Base-by-base conservation (phyloP, 2,888 invertebrate species). In the Leucophora obtusa region DNA sequence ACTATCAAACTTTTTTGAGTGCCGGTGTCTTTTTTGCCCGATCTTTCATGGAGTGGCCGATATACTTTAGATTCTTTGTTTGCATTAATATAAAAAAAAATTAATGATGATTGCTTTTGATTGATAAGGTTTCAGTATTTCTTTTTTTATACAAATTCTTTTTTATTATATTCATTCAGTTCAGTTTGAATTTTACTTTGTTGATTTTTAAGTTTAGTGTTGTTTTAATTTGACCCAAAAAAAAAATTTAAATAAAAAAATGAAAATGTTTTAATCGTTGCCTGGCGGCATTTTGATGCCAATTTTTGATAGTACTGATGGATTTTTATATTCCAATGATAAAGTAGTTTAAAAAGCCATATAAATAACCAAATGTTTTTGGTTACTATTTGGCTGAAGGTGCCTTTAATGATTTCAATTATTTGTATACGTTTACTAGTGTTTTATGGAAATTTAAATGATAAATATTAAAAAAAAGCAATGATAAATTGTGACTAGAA, bases 321-420 rank as follows among this genome's bases (percentile, higher is more conserved):
- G 85, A 87, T 87, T 86, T 87, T 88, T 82, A 74, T 87, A 86
- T 80, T 79, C 76, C 68, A 86, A 85, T 85, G 87, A 88, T 88
- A 88, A 81, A 85, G 83, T 78, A 73, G 73, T 83, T 70, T 74
- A 60, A 59, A 51, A 43, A 17, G 9, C 58, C 14, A 70, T 66
- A 53, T 17, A 65, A 51, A 14, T 10, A n/a, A 54, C 18, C 56
- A 66, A 68, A 50, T 56, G 28, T n/a, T 50, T 21, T 15, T 38
- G 17, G 53, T 38, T 66, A 38, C 15, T 47, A 24, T 69, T 38
- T 72, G 68, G 38, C 62, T 79, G 54, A 60, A 62, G 68, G 18
- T 77, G 65, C 14, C 50, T 54, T 56, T 68, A 43, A 28, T 72
- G 59, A 59, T 33, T n/a, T 11, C 2, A 38, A 14, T 14, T 38